These are phyloP conservation scores for Chloroceryle aenea DNA, from an alignment of 2,113 vertebrate genomes.

Conservation along the genomic window DNA sequence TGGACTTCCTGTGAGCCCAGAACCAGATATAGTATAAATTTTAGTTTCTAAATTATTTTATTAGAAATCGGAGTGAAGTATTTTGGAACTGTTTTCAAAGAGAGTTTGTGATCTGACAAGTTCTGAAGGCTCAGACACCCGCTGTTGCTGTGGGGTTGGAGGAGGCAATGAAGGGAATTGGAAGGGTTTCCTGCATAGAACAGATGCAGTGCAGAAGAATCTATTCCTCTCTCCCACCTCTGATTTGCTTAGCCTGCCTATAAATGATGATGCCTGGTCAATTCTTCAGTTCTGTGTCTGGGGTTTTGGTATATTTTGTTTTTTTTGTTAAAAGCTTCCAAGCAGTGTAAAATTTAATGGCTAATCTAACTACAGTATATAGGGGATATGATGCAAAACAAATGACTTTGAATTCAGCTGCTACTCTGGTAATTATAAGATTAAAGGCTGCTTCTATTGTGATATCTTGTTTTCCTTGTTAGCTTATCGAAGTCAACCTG, in stretches of 20 bases:
- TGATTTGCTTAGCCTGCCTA: background rate
- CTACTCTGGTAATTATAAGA: background rate
- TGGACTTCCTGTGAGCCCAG: background rate
- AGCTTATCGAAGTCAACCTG: background rate
- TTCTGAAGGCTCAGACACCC: background rate
- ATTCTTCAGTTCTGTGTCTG: background rate
- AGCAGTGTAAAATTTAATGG: background rate
- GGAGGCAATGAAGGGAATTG: fast-evolving
- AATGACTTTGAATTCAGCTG: background rate
- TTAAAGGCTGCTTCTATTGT: background rate
- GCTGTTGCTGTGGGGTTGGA: fast-evolving
- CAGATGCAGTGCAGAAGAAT: background rate
- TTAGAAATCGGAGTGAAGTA: background rate
- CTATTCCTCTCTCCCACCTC: background rate
- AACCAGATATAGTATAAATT: background rate
- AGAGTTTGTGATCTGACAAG: background rate
- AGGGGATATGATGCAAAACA: background rate
- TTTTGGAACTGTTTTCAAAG: background rate
- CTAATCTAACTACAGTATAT: background rate
- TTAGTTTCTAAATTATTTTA: background rate
- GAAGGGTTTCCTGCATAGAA: background rate
- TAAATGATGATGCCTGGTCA: background rate
- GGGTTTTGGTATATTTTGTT: background rate
- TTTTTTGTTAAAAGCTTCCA: background rate
- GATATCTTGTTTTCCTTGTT: background rate